Conservation (phyloP, 2,797 vertebrate genomes). For the Fundulus diaphanus region DNA sequence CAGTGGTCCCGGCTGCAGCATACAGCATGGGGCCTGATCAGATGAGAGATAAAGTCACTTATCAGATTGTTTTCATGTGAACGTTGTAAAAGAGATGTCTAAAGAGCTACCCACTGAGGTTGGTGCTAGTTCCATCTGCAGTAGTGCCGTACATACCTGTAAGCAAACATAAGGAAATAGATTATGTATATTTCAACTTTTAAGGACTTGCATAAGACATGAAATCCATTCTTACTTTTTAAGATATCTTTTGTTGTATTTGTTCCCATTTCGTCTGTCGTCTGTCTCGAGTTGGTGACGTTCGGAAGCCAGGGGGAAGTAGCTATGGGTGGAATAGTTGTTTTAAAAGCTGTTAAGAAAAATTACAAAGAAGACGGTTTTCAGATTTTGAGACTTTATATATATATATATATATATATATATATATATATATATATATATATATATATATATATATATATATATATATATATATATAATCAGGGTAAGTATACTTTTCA, state of each 20-base stretch:
- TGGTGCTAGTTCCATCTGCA: background rate
- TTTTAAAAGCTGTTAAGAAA: slow-evolving; percentile 15
- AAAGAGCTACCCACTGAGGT: slow-evolving; percentile 17
- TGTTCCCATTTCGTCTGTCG: background rate
- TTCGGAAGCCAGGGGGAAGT: slow-evolving; percentile 18
- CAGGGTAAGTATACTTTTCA: background rate
- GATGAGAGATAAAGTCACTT: background rate
- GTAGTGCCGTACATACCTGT: slow-evolving; percentile 22
- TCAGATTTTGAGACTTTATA: background rate
- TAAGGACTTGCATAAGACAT: background rate
- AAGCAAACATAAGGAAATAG: background rate
- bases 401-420: no score
- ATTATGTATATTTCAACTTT: background rate
- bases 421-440: no score
- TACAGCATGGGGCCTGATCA: slow-evolving; percentile 30
- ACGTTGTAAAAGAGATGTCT: background rate
- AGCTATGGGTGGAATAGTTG: background rate
- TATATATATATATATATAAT: no score
- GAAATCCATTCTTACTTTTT: slow-evolving; percentile 22
- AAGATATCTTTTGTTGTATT: background rate
- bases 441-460: no score
- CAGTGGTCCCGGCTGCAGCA: fast-evolving
- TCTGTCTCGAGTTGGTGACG: slow-evolving; percentile 5
- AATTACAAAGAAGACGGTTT: background rate
- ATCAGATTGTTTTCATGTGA: background rate